Evolutionary conservation across 2,113 vertebrate genomes (phyloP), one percentile per base, ranked within the genome.

Genomic region (Perognathus longimembris): DNA sequence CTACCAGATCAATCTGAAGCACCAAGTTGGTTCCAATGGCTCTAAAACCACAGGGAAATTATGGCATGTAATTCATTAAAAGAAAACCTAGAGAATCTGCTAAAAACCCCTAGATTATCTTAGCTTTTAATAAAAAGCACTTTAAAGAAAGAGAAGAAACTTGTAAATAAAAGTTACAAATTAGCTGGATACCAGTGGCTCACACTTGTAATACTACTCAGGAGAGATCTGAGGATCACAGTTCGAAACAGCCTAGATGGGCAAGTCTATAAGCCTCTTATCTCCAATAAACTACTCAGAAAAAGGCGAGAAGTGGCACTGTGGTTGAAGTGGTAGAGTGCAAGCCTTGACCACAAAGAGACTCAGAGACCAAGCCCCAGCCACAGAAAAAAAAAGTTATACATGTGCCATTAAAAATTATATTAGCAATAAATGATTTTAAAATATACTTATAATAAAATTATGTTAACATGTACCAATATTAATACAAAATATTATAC

Each of bases 121-220:
- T 28, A 54, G 50, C 22, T 57, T 40, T 26, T 70, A 89, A 24
- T 26, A 3, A 36, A 24, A 17, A 22, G 71, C 59, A 18, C 73
- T 80, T 92, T 50, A 63, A 3, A 81, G 36, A 93, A 90, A 92
- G 81, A 50, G 74, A 88, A 95, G 38, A 91, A 88, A 85, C 22
- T 64, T 64, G 10, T 82, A 80, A 89, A 92, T 88, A 88, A 61
- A 89, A 87, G 24, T 73, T 73, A 89, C 2, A 84, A 79, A 82
- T n/a, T 11, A 54, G 50, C 50, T 54, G 50, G 15, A 15, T 15
- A 54, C 50, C 50, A 54, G 50, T 64, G 38, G 32, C 32, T 81
- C 92, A 92, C 42, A 54, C 15, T 18, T 54, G 50, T 54, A 54
- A 54, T 54, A 12, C 6, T 61, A 61, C 59, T 61, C 24, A 26